These are phyloP conservation scores for Apis laboriosa DNA, from an alignment of 1,140 invertebrate species.

Conservation along the genomic window DNA sequence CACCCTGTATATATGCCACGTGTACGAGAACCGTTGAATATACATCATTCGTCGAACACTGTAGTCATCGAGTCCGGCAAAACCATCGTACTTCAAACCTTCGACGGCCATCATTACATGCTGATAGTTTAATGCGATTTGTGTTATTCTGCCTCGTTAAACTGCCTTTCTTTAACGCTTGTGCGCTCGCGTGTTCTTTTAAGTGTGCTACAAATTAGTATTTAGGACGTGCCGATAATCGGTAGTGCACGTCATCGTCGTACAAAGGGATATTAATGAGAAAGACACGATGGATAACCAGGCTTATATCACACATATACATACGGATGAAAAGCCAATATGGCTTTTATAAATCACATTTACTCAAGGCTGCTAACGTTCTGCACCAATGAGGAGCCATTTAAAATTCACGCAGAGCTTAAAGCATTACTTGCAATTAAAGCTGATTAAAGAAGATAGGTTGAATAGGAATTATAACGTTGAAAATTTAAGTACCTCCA, in stretches of 20 bases:
- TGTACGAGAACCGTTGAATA: slow-evolving; percentile 35
- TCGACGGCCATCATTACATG: slow-evolving; percentile 29
- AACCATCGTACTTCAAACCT: slow-evolving; percentile 36
- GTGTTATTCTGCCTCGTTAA: slow-evolving; percentile 31
- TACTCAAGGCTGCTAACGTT: neutral
- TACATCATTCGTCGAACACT: slow-evolving; percentile 29
- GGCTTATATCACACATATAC: neutral
- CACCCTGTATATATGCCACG: neutral
- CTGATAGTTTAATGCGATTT: slow-evolving; percentile 40
- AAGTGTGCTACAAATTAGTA: slow-evolving; percentile 9
- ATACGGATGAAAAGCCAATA: neutral
- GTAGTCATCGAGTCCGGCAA: slow-evolving; percentile 32
- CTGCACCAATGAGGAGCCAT: neutral
- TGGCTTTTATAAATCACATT: slow-evolving; percentile 9
- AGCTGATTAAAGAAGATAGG: neutral
- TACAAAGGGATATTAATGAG: slow-evolving; percentile 17
- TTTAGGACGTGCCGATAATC: slow-evolving; percentile 23
- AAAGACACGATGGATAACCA: neutral
- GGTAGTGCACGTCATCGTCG: neutral
- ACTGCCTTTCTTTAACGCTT: neutral
- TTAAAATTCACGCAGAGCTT: slow-evolving; percentile 32
- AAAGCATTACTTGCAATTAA: slow-evolving; percentile 36
- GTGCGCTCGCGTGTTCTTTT: neutral
- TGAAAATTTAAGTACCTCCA: neutral
- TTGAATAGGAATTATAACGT: slow-evolving; percentile 13